phyloP scores from a whole-genome alignment of 2,888 invertebrate species.

The Gymnocheta viridis region DNA sequence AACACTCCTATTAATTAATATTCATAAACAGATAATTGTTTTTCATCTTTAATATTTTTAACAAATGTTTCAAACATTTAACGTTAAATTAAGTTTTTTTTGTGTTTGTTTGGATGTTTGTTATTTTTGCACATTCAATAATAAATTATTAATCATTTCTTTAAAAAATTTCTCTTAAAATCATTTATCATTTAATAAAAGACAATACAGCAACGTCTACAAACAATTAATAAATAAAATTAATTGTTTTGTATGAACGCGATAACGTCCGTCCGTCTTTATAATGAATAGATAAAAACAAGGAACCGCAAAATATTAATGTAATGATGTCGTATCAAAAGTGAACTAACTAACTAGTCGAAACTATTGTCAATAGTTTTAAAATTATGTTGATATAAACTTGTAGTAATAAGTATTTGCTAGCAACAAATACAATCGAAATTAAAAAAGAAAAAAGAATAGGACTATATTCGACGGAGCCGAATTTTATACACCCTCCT shows the following conservation, averaged over 20 bases:
- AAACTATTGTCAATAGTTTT: constrained; percentile 28
- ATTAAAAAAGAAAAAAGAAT: not conserved
- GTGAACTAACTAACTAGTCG: not conserved
- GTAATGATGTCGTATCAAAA: constrained; percentile 1
- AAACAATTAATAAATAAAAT: constrained; percentile 32
- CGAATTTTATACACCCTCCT: not conserved
- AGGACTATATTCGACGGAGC: not conserved
- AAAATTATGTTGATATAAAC: not conserved
- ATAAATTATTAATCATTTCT: constrained; percentile 35
- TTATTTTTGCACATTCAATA: constrained; percentile 17
- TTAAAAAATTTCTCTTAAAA: constrained; percentile 34
- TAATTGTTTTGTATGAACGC: not conserved
- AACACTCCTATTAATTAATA: constrained; percentile 55
- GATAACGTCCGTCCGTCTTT: not conserved
- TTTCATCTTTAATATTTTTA: constrained; percentile 38
- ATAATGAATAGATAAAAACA: not conserved
- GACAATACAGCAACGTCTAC: not conserved
- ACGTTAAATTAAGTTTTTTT: constrained; percentile 14
- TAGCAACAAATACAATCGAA: not conserved
- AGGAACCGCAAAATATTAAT: constrained; percentile 27
- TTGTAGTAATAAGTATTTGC: not conserved
- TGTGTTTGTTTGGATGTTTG: constrained; percentile 24
- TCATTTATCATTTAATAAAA: constrained; percentile 52
- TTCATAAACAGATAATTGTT: constrained; percentile 40
- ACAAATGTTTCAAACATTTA: constrained; percentile 38